phyloP scores from a whole-genome alignment of 1,140 invertebrate genomes.

The Patella vulgata region DNA sequence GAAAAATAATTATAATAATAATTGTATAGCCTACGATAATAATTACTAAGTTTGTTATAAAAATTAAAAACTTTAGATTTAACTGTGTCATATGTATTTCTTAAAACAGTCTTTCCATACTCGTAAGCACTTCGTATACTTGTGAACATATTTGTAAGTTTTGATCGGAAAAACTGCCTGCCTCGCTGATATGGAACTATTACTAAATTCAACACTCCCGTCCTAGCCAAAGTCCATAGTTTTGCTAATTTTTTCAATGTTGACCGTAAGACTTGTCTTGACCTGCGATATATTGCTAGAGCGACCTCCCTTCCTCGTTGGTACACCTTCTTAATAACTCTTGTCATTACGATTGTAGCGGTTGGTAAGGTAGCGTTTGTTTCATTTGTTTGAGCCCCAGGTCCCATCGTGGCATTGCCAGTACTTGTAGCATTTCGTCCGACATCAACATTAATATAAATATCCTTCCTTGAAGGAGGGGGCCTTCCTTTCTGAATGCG shows the following conservation, averaged over 20 bases:
- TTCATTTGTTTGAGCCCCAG: background rate
- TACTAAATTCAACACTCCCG: constrained; percentile 21
- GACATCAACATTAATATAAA: too few relatives aligned
- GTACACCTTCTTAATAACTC: constrained; percentile 20
- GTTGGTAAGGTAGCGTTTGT: background rate
- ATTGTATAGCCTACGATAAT: constrained; percentile 15
- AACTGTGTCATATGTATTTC: constrained; percentile 3
- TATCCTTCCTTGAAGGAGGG: too few relatives aligned
- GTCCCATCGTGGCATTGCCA: background rate
- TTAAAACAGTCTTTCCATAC: constrained; percentile 23
- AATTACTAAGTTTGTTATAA: constrained; percentile 13
- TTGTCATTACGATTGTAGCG: constrained; percentile 22
- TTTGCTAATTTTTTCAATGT: constrained; percentile 27
- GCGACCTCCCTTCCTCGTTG: constrained; percentile 15
- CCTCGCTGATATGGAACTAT: constrained; percentile 18
- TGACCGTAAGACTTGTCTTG: constrained; percentile 17
- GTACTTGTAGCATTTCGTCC: background rate
- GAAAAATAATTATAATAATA: constrained; percentile 4
- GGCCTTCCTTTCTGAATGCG: too few relatives aligned
- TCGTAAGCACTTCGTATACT: constrained; percentile 30
- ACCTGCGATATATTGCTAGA: constrained; percentile 7
- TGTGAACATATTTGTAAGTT: constrained; percentile 19
- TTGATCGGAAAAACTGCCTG: constrained; percentile 7
- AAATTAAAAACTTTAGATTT: constrained; percentile 11
- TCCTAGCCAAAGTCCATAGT: constrained; percentile 25